Conservation (phyloP, 30 jellyfish, hydroid and myxozoan species). For the Pelagia noctiluca region DNA sequence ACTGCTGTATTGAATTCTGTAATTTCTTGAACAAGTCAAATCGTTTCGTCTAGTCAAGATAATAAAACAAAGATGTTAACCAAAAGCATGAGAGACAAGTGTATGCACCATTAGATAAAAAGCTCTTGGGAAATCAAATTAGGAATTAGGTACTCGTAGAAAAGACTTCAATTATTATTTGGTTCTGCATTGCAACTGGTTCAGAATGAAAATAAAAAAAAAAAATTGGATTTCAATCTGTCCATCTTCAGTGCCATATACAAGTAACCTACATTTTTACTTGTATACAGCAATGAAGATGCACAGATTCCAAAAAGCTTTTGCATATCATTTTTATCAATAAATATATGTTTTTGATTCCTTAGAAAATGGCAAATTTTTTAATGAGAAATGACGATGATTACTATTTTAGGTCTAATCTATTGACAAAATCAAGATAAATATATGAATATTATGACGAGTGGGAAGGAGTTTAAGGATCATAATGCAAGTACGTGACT, state of each 20-base stretch:
- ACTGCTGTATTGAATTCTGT: conserved; percentile 79
- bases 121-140: neutral
- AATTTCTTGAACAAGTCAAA: conserved; percentile 81
- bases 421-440: too few species aligned
- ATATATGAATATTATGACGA: neutral
- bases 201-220: neutral
- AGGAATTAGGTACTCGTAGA: neutral
- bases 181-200: neutral
- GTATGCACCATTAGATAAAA: neutral
- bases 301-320: too few species aligned
- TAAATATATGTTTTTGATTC: neutral
- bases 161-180: neutral
- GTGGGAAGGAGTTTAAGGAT: neutral
- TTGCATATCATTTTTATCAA: neutral
- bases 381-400: too few species aligned
- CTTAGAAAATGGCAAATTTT: too few species aligned
- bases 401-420: too few species aligned
- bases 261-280: too few species aligned
- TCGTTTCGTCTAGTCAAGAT: conserved; percentile 69
- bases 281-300: too few species aligned
- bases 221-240: neutral
- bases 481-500: neutral
- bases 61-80: neutral
- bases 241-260: neutral
- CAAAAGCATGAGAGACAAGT: neutral